These are phyloP conservation scores for Maconellicoccus hirsutus DNA, from an alignment of 1,140 invertebrate species.

Conservation along the genomic window DNA sequence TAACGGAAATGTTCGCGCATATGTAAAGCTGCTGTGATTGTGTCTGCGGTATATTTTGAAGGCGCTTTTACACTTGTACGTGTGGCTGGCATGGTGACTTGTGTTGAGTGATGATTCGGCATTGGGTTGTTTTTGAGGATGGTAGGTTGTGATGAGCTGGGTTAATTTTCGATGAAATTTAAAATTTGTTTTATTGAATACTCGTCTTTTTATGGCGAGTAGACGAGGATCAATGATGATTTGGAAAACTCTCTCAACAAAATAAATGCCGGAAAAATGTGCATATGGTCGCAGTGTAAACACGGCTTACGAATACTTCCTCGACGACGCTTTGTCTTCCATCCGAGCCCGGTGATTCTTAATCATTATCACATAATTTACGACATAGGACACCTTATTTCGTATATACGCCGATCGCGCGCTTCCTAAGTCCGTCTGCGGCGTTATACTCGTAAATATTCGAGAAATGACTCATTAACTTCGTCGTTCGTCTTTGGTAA, in stretches of 20 bases:
- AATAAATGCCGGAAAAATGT: too few relatives aligned
- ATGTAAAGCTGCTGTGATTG: not conserved
- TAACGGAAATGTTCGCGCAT: conserved; percentile 22
- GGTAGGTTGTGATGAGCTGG: too few relatives aligned
- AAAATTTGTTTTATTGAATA: too few relatives aligned
- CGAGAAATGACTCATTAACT: conserved; percentile 21
- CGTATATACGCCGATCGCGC: not conserved
- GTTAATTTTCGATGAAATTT: too few relatives aligned
- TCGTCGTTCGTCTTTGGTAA: not conserved
- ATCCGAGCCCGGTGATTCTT: not conserved
- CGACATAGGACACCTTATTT: conserved; percentile 15
- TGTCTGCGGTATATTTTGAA: not conserved
- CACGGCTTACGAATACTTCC: not conserved
- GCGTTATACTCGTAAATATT: conserved; percentile 4
- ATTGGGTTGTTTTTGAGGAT: too few relatives aligned
- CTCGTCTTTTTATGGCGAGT: too few relatives aligned
- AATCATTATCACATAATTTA: conserved; percentile 19
- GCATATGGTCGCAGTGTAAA: not conserved
- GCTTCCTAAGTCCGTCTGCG: not conserved
- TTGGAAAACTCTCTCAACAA: too few relatives aligned
- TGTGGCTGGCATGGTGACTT: not conserved
- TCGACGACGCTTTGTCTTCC: not conserved
- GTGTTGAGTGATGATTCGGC: too few relatives aligned
- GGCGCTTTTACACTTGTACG: not conserved
- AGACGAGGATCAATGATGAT: too few relatives aligned